Evolutionary conservation across 2,113 vertebrate genomes (phyloP).

Genomic region (Urocitellus parryii): DNA sequence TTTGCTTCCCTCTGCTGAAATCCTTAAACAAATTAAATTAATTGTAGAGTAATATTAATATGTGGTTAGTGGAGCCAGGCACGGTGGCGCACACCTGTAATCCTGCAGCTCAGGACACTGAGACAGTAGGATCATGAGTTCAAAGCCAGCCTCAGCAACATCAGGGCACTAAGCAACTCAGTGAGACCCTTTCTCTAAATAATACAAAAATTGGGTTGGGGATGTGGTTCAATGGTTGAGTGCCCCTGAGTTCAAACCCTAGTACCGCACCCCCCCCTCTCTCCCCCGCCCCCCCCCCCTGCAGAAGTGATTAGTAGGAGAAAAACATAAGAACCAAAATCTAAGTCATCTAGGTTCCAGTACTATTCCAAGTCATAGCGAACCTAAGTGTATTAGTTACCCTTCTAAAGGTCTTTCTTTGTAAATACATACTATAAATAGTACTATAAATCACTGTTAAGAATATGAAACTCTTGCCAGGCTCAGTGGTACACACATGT

Average conservation of each 20-base stretch:
- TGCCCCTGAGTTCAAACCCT: too few species aligned
- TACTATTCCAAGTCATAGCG: not conserved
- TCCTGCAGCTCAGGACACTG: too few species aligned
- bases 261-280: too few species aligned
- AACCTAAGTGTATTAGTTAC: not conserved
- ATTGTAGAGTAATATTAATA: not conserved
- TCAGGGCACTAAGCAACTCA: too few species aligned
- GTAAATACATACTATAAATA: not conserved
- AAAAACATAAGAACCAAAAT: not conserved
- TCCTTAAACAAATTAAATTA: not conserved
- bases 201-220: too few species aligned
- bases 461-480: too few species aligned
- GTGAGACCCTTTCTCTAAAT: too few species aligned
- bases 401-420: not conserved
- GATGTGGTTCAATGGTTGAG: too few species aligned
- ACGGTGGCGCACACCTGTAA: too few species aligned
- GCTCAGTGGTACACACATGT: not conserved
- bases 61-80: not conserved
- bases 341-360: not conserved
- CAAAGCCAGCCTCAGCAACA: too few species aligned
- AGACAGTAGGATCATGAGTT: too few species aligned
- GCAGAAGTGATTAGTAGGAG: not conserved
- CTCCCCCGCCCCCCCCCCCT: too few species aligned
- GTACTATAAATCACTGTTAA: not conserved
- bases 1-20: not conserved